phyloP scores from a whole-genome alignment of 37 sponge, comb jelly and placozoan species.

The Beroe forskalii region DNA sequence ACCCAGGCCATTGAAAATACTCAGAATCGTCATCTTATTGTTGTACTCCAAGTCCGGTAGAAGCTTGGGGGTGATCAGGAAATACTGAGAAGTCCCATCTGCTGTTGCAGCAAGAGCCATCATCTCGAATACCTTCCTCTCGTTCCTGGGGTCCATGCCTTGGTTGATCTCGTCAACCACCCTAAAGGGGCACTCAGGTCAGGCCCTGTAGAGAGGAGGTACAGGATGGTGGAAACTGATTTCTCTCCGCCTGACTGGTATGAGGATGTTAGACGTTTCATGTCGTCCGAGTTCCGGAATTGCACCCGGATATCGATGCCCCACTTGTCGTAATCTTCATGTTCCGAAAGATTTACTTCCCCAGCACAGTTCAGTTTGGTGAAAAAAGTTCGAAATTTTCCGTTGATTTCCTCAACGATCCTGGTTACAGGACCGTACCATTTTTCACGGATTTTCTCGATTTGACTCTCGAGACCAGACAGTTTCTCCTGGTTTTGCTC shows the following conservation, averaged over 20 bases:
- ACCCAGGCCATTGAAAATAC: slow-evolving; percentile 67
- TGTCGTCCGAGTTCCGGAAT: slow-evolving; percentile 82
- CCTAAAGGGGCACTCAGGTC: slow-evolving; percentile 89
- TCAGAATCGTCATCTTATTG: slow-evolving; percentile 64
- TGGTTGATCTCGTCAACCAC: slow-evolving; percentile 95
- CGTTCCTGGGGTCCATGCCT: slow-evolving; percentile 97
- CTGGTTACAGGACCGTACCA: slow-evolving; percentile 84
- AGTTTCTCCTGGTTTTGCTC: slow-evolving; percentile 27
- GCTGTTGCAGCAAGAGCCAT: slow-evolving; percentile 76
- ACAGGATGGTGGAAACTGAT: slow-evolving; percentile 97
- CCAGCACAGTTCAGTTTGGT: slow-evolving; percentile 84
- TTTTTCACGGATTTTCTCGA: slow-evolving; percentile 50
- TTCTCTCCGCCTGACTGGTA: slow-evolving; percentile 98
- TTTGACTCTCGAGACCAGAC: neutral
- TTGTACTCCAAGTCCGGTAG: slow-evolving; percentile 64
- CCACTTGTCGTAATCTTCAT: slow-evolving; percentile 86
- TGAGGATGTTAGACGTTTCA: slow-evolving; percentile 83
- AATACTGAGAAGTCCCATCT: slow-evolving; percentile 88
- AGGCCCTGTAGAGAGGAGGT: slow-evolving; percentile 92
- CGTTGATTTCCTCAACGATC: slow-evolving; percentile 73
- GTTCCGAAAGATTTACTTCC: slow-evolving; percentile 74
- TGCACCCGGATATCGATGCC: slow-evolving; percentile 89
- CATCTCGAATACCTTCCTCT: slow-evolving; percentile 89
- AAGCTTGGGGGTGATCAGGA: slow-evolving; percentile 88
- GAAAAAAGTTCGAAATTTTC: slow-evolving; percentile 79